phyloP scores from a whole-genome alignment of 2,113 vertebrate species.

The Paratilapia polleni region DNA sequence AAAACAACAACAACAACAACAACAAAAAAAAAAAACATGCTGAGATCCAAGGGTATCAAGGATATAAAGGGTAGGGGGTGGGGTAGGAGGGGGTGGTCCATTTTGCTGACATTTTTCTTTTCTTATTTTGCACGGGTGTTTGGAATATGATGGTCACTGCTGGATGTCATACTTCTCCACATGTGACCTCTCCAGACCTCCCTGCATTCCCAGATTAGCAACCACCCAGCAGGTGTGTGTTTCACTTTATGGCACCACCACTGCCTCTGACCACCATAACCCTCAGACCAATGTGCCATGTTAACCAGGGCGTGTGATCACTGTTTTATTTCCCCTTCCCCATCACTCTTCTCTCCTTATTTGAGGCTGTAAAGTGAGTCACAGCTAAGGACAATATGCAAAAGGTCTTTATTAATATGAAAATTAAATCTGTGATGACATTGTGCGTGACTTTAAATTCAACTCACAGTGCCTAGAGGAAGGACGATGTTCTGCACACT shows the following conservation, averaged over 20 bases:
- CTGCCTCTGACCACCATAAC: constrained; percentile 34
- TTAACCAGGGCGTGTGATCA: constrained; percentile 35
- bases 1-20: too few relatives aligned
- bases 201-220: constrained; percentile 43
- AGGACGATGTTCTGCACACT: constrained; percentile 60
- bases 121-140: constrained; percentile 4
- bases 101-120: not conserved
- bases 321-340: constrained; percentile 14
- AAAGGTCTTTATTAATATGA: constrained; percentile 61
- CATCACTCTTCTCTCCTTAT: not conserved
- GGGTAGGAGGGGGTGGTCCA: too few relatives aligned
- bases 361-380: not conserved
- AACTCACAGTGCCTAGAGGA: constrained; percentile 54
- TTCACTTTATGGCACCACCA: constrained; percentile 53
- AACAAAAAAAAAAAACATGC: too few relatives aligned
- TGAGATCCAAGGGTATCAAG: too few relatives aligned
- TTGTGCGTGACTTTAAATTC: constrained; percentile 66
- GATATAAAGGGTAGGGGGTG: too few relatives aligned
- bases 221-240: constrained; percentile 60
- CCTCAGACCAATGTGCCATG: constrained; percentile 21
- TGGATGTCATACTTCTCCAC: constrained; percentile 31
- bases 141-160: constrained; percentile 1
- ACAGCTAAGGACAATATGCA: constrained; percentile 28
- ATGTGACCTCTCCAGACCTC: constrained; percentile 60
- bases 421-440: constrained; percentile 69